Conservation (phyloP, 64 coral and sea anemone genomes). For the Exaiptasia diaphana region DNA sequence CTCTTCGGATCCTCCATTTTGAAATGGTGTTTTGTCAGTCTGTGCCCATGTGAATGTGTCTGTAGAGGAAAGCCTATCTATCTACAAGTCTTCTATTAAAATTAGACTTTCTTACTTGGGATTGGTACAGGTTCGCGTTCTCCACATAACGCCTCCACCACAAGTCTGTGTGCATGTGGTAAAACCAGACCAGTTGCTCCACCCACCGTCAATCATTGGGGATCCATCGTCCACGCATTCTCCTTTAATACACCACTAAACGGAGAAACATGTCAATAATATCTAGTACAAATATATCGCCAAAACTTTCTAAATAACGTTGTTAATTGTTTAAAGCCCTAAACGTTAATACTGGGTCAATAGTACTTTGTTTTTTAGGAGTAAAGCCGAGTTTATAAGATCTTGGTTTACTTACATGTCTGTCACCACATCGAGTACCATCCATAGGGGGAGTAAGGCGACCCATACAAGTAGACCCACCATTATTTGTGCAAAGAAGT, state of each 20-base stretch:
- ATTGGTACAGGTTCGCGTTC: slow-evolving; percentile 62
- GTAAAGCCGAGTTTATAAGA: too few species aligned
- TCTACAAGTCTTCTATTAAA: too few species aligned
- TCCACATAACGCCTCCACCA: slow-evolving; percentile 67
- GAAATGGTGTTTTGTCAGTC: too few species aligned
- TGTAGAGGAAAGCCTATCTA: too few species aligned
- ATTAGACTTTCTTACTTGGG: slow-evolving; percentile 78
- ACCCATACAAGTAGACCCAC: background rate
- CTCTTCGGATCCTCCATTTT: too few species aligned
- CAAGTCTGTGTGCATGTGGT: slow-evolving; percentile 59
- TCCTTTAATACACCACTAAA: slow-evolving; percentile 87
- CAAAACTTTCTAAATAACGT: too few species aligned
- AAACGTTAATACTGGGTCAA: too few species aligned
- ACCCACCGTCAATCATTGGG: slow-evolving; percentile 78
- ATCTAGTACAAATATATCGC: too few species aligned
- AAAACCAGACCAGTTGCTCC: slow-evolving; percentile 69
- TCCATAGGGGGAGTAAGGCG: slow-evolving; percentile 57
- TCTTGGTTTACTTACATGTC: slow-evolving; percentile 71
- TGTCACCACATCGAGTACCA: slow-evolving; percentile 69
- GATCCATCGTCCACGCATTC: slow-evolving; percentile 93
- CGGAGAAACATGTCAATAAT: too few species aligned
- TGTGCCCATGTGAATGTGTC: too few species aligned
- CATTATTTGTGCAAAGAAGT: slow-evolving; percentile 46
- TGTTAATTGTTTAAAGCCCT: too few species aligned
- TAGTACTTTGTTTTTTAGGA: too few species aligned